Evolutionary conservation across 2,888 invertebrate species (phyloP).

Genomic region (Elmis aenea): DNA sequence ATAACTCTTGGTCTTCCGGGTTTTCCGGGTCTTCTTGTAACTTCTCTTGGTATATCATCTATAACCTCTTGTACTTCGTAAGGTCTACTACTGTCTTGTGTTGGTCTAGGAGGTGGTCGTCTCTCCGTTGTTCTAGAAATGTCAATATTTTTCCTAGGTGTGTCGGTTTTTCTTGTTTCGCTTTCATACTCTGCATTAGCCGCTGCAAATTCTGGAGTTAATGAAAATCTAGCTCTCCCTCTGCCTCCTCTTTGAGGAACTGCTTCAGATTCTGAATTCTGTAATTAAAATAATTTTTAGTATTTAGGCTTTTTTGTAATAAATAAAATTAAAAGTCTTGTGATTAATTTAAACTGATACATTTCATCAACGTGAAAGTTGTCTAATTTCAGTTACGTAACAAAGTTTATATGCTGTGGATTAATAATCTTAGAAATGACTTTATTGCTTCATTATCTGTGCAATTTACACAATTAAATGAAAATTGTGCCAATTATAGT

Average conservation of each 20-base stretch:
- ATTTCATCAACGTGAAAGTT: neutral
- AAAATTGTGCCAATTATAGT: too few species aligned
- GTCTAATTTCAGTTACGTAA: too few species aligned
- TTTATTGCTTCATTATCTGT: too few species aligned
- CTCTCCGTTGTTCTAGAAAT: neutral
- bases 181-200: conserved; percentile 25
- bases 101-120: conserved; percentile 1
- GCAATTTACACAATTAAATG: too few species aligned
- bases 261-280: conserved; percentile 26
- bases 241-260: conserved; percentile 29
- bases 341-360: neutral
- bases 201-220: conserved; percentile 34
- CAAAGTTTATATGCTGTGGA: too few species aligned
- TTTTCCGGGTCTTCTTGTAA: conserved; percentile 21
- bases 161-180: conserved; percentile 16
- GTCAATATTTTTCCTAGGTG: too few species aligned
- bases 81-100: conserved; percentile 10
- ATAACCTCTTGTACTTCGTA: conserved; percentile 43
- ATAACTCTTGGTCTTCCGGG: conserved; percentile 35
- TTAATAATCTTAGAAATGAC: too few species aligned
- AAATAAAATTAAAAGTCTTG: neutral
- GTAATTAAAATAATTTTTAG: conserved; percentile 21
- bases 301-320: neutral
- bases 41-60: conserved; percentile 39
- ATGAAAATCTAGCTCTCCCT: conserved; percentile 39